Evolutionary conservation across 2,888 invertebrate genomes (phyloP).

Genomic region (Pyralis farinalis): DNA sequence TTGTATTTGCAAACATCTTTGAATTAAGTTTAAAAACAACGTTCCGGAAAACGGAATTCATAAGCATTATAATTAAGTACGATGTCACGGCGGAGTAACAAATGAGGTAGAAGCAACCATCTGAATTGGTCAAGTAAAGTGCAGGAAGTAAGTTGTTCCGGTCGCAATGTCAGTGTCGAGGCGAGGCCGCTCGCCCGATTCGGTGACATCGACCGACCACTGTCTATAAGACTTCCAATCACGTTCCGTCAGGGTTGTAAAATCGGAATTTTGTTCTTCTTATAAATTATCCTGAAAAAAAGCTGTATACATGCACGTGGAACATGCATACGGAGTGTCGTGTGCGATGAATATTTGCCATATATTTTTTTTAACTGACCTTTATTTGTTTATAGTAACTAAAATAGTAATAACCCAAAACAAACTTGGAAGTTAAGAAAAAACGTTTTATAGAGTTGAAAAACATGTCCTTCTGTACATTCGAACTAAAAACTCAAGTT

Average conservation of each 20-base stretch:
- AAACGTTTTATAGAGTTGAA: too few relatives aligned
- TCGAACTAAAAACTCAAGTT: too few relatives aligned
- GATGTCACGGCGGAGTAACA: background rate
- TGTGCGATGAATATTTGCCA: too few relatives aligned
- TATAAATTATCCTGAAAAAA: too few relatives aligned
- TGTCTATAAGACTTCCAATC: constrained; percentile 10
- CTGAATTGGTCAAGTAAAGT: constrained; percentile 27
- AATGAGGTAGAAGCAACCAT: constrained; percentile 20
- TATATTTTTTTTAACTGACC: too few relatives aligned
- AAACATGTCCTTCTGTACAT: too few relatives aligned
- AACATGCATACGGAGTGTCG: too few relatives aligned
- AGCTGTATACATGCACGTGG: too few relatives aligned
- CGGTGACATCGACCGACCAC: constrained; percentile 42
- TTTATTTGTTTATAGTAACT: too few relatives aligned
- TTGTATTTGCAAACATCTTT: background rate
- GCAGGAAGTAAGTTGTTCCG: constrained; percentile 63
- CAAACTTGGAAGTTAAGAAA: too few relatives aligned
- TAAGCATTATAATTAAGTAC: background rate
- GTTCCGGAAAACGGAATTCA: background rate
- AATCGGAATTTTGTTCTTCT: too few relatives aligned
- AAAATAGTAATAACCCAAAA: too few relatives aligned
- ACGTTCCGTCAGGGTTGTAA: background rate
- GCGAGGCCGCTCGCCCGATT: constrained; percentile 50
- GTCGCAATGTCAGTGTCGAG: constrained; percentile 65
- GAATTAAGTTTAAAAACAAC: constrained; percentile 7